Evolutionary conservation across 2,888 invertebrate species (phyloP).

Genomic region (Gnatocerus cornutus): DNA sequence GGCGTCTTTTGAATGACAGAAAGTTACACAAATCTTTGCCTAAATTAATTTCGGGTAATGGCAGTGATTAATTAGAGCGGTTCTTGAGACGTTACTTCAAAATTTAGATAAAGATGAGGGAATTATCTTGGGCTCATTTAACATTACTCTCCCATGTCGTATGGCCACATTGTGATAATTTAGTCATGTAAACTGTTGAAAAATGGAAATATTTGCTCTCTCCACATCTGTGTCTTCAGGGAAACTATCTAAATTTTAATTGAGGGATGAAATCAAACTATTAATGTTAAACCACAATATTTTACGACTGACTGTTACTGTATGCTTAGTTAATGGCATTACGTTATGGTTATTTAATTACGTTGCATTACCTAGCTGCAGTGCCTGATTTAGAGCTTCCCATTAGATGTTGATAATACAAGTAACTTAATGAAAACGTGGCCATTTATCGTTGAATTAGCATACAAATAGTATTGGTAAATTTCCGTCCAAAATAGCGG

Average conservation of each 20-base stretch:
- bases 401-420: conserved; percentile 27
- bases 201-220: conserved; percentile 20
- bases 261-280: too few species aligned
- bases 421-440: conserved; percentile 22
- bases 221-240: conserved; percentile 23
- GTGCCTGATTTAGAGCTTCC: conserved; percentile 13
- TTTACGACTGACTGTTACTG: too few species aligned
- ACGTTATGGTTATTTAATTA: conserved; percentile 12
- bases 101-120: too few species aligned
- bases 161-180: conserved; percentile 23
- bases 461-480: conserved; percentile 33
- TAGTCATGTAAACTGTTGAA: conserved; percentile 24
- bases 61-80: background rate
- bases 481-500: conserved; percentile 7
- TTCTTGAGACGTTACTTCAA: background rate
- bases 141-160: background rate
- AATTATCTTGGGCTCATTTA: too few species aligned
- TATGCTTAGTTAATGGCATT: background rate
- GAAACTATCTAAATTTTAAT: too few species aligned
- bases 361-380: background rate
- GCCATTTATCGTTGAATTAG: conserved; percentile 14
- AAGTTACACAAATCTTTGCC: conserved; percentile 20
- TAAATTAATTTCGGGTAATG: background rate
- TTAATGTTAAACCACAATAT: too few species aligned
- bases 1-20: conserved; percentile 16